Percentiles rank a stretch among this genome's conserved stretches.
These are phyloP conservation scores for Eulemur coronatus DNA, from an alignment of 2,797 vertebrate genomes.

Conservation along the genomic window DNA sequence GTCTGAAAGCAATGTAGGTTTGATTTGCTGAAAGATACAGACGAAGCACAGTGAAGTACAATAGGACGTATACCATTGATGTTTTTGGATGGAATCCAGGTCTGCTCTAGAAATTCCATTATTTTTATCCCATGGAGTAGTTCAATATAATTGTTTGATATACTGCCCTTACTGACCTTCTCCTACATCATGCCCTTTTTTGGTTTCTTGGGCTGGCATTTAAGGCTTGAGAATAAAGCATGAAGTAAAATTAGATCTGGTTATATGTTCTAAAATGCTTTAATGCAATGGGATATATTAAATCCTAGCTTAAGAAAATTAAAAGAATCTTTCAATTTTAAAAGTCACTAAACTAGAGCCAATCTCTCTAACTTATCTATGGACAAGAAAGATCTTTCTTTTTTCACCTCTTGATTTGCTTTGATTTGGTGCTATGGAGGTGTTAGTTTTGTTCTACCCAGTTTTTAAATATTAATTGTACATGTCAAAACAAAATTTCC, in stretches of 20 bases:
- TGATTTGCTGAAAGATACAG: neutral
- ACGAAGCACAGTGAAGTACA: neutral
- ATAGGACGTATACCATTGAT: neutral
- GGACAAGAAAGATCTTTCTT: conserved; percentile 27
- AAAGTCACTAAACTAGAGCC: neutral
- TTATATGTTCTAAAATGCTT: conserved; percentile 32
- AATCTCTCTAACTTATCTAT: conserved; percentile 10
- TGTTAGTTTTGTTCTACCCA: conserved; percentile 75
- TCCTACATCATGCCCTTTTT: neutral
- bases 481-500: conserved; percentile 75
- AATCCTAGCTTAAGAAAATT: conserved; percentile 39
- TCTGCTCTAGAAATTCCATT: conserved; percentile 32
- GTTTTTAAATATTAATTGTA: conserved; percentile 76
- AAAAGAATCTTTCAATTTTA: neutral
- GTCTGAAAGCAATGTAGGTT: neutral
- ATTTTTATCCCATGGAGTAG: conserved; percentile 27
- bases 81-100: neutral
- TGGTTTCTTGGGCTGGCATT: neutral
- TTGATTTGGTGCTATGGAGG: conserved; percentile 45
- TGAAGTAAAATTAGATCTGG: conserved; percentile 33
- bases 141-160: conserved; percentile 32
- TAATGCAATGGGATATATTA: conserved; percentile 36
- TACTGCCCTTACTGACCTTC: neutral
- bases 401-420: neutral
- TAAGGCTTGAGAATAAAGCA: conserved; percentile 13